A percentile compares a stretch with the other conserved stretches of the same genome.
Evolutionary conservation across 2,888 invertebrate genomes (phyloP).

Genomic region (Sycophila texana): DNA sequence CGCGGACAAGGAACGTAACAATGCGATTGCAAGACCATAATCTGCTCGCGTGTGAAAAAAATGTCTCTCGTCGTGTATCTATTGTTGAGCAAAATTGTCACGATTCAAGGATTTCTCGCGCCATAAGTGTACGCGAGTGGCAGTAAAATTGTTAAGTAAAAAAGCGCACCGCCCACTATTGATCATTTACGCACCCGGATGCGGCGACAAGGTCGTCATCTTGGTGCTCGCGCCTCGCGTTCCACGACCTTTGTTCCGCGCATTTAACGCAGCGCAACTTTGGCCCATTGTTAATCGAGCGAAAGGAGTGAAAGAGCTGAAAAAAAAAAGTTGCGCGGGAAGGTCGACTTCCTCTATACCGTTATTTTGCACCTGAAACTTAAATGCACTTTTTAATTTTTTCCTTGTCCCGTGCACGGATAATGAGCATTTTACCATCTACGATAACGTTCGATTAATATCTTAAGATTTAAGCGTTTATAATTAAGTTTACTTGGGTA

Average conservation of each 20-base stretch:
- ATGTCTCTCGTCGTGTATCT: background rate
- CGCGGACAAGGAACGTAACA: no score
- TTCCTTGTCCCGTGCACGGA: no score
- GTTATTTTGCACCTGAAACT: background rate
- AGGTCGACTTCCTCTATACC: conserved; percentile 18
- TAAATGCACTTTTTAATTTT: background rate
- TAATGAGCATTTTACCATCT: no score
- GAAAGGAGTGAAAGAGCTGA: background rate
- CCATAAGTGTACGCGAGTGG: background rate
- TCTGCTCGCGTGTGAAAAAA: background rate
- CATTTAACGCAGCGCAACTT: background rate
- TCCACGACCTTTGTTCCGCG: conserved; percentile 44
- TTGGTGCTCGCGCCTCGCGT: conserved; percentile 41
- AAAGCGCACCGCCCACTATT: background rate
- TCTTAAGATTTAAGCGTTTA: no score
- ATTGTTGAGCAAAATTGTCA: conserved; percentile 9
- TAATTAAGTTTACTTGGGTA: no score
- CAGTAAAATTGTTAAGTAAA: background rate
- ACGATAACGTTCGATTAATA: no score
- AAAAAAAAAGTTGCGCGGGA: conserved; percentile 3
- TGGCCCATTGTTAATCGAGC: background rate
- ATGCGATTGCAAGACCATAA: no score
- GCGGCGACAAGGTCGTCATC: conserved; percentile 61
- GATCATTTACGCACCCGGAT: conserved; percentile 55
- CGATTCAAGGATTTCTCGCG: background rate